Evolutionary conservation across 2,113 vertebrate species (phyloP).

Genomic region (Scomber scombrus): DNA sequence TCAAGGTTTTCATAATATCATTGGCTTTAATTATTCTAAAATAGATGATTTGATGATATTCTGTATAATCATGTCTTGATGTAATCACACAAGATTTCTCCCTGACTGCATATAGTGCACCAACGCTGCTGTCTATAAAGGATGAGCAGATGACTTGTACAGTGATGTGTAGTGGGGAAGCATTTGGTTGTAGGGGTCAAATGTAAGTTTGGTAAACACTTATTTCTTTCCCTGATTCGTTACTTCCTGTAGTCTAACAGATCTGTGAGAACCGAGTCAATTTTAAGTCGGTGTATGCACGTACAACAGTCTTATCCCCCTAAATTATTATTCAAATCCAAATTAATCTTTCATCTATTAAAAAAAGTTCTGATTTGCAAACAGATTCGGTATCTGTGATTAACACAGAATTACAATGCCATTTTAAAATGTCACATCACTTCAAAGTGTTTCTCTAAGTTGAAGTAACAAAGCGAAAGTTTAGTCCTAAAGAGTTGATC

Average conservation of each 20-base stretch:
- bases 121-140: constrained; percentile 71
- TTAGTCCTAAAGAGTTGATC: constrained; percentile 70
- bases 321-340: constrained; percentile 45
- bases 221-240: constrained; percentile 79
- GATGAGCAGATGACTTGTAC: constrained; percentile 60
- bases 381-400: constrained; percentile 52
- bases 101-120: constrained; percentile 77
- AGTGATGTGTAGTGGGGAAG: constrained; percentile 55
- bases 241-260: constrained; percentile 54
- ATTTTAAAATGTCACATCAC: constrained; percentile 61
- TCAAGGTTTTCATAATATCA: constrained; percentile 69
- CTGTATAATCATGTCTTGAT: constrained; percentile 72
- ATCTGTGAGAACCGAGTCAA: constrained; percentile 43
- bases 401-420: constrained; percentile 48
- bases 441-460: constrained; percentile 59
- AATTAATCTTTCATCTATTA: constrained; percentile 49
- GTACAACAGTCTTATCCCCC: constrained; percentile 61
- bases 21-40: constrained; percentile 82
- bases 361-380: constrained; percentile 29
- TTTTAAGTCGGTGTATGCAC: constrained; percentile 38
- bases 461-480: constrained; percentile 67
- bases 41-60: constrained; percentile 82
- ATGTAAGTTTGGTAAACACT: constrained; percentile 76
- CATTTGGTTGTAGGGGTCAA: constrained; percentile 62
- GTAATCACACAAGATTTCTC: constrained; percentile 64